phyloP scores from a whole-genome alignment of 2,113 vertebrate species.

The Indicator maculatus region DNA sequence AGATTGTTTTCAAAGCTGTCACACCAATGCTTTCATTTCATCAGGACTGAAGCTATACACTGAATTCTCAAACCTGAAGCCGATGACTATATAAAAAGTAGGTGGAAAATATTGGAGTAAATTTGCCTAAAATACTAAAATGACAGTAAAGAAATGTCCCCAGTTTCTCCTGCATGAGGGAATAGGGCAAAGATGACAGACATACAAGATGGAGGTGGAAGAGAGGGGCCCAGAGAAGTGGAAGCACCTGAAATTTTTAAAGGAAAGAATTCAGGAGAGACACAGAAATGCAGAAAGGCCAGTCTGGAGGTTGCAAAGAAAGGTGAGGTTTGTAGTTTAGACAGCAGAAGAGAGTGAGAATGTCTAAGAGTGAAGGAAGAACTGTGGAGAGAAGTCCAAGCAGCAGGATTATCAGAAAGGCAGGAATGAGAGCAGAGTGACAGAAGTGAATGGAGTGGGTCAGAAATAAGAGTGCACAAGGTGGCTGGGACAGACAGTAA shows the following conservation, averaged over 20 bases:
- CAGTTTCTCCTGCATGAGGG: background rate
- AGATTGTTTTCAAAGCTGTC: background rate
- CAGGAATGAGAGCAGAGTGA: background rate
- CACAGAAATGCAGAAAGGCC: background rate
- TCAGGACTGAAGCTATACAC: background rate
- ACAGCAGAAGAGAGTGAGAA: background rate
- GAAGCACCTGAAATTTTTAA: background rate
- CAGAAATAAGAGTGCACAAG: background rate
- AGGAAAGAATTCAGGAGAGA: background rate
- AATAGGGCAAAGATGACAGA: background rate
- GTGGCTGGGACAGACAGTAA: background rate
- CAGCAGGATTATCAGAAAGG: background rate
- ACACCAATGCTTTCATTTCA: constrained; percentile 3
- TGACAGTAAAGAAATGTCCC: background rate
- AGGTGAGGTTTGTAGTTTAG: background rate
- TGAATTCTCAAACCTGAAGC: background rate
- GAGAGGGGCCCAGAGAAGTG: background rate
- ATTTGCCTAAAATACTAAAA: background rate
- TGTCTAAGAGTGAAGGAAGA: background rate
- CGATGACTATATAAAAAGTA: background rate
- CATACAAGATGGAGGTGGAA: background rate
- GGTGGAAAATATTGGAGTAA: background rate
- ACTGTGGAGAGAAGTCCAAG: background rate
- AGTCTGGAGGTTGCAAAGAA: background rate
- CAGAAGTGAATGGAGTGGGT: background rate